Percentiles rank a stretch among this genome's conserved stretches.
Evolutionary conservation across 1,140 invertebrate genomes (phyloP).

Genomic region (Trichoplusia ni): DNA sequence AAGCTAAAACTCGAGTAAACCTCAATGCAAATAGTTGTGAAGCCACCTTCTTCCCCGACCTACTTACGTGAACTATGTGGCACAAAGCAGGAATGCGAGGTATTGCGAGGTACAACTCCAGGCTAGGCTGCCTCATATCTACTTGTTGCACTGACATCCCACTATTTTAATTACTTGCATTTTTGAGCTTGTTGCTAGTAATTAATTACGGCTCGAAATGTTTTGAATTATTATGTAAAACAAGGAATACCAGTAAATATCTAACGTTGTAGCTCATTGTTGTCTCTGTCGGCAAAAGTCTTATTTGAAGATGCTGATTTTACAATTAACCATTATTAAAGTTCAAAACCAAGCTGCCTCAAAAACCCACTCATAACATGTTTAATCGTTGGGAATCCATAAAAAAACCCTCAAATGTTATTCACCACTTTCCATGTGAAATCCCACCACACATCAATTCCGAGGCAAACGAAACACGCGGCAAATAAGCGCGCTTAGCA

Average conservation of each 20-base stretch:
- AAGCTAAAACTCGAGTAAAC: background rate
- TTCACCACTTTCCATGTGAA: background rate
- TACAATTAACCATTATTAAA: background rate
- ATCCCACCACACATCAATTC: constrained; percentile 6
- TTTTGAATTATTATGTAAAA: too few relatives aligned
- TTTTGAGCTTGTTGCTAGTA: too few relatives aligned
- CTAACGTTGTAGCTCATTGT: too few relatives aligned
- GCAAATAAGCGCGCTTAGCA: constrained; percentile 16
- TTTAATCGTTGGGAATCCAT: too few relatives aligned
- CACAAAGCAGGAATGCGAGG: background rate
- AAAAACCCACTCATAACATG: too few relatives aligned
- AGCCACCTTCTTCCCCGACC: background rate
- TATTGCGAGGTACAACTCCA: background rate
- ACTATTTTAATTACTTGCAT: background rate
- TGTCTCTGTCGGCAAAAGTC: too few relatives aligned
- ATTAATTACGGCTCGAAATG: too few relatives aligned
- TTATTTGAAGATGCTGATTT: too few relatives aligned
- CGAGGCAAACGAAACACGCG: background rate
- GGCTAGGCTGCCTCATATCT: background rate
- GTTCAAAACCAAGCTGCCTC: too few relatives aligned
- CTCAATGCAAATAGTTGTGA: constrained; percentile 1
- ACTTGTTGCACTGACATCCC: background rate
- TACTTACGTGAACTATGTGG: background rate
- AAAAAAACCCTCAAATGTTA: background rate
- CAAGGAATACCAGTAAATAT: too few relatives aligned